Evolutionary conservation across 2,888 invertebrate species (phyloP).

Genomic region (Eupithecia exiguata): DNA sequence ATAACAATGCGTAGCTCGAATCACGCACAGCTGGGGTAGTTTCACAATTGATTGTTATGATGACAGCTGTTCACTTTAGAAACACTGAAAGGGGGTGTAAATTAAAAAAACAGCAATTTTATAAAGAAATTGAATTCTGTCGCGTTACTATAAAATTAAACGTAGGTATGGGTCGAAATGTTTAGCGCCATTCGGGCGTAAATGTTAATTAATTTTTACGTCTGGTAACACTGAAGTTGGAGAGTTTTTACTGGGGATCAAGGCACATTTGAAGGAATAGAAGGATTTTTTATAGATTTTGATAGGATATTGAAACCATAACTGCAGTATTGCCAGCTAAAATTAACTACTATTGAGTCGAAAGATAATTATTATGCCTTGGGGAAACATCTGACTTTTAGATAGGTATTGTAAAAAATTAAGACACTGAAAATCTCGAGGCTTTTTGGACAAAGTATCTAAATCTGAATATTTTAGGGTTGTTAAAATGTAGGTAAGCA

Average conservation of each 20-base stretch:
- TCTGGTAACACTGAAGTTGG: background rate
- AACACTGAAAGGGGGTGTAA: background rate
- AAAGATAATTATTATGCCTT: background rate
- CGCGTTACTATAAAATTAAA: background rate
- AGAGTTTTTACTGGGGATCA: background rate
- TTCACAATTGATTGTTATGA: background rate
- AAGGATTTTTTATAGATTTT: background rate
- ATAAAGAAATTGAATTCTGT: background rate
- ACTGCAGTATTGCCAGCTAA: background rate
- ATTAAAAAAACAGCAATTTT: background rate
- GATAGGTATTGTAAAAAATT: slow-evolving; percentile 6
- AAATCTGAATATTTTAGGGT: background rate
- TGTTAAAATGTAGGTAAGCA: background rate
- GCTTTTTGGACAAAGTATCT: slow-evolving; percentile 10
- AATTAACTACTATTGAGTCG: background rate
- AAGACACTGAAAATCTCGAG: slow-evolving; percentile 1
- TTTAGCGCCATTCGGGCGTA: background rate
- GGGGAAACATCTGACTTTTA: background rate
- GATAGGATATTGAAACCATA: background rate
- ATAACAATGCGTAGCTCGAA: slow-evolving; percentile 21
- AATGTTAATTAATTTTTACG: background rate
- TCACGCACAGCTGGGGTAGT: slow-evolving; percentile 33
- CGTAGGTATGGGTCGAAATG: background rate
- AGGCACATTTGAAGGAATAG: background rate
- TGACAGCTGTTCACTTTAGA: background rate